Base-by-base conservation (phyloP, 2,888 invertebrate species). In the Lasioglossum oenotherae region DNA sequence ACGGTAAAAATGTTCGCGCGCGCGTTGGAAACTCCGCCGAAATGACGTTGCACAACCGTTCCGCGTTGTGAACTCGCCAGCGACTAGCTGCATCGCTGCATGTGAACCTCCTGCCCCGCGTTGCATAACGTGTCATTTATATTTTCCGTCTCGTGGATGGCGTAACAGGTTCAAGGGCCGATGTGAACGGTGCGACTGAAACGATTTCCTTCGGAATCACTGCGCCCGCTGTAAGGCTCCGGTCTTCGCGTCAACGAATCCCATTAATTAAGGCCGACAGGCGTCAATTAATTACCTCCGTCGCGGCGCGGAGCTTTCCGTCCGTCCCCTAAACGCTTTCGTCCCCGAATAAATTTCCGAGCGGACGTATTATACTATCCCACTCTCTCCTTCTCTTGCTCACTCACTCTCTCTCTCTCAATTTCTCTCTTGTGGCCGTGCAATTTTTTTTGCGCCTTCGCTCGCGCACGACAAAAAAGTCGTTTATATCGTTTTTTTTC, bases 241-340 rank as follows among this genome's bases (percentile, higher is more conserved):
- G 74, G 71, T 49, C 73, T 74, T 41, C 53, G 27, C 60, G 74
- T 73, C 73, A 79, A 46, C 31, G 64, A 64, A 71, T 53, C 35
- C 57, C 78, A 84, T 86, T 81, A 84, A 86, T 86, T 81, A 84
- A 78, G 31, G 38, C 72, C n/a, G 81, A 72, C 73, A 35, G 69
- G 75, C 76, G n/a, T 79, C 81, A 69, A 84, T 86, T 84, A 86
- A 84, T 84, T 81, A 84, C 78, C 80, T 74, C 75, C 16, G 83
- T n/a, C 41, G 74, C 73, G 76, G 74, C 75, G 76, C 53, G 75
- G 71, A 73, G 74, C 69, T 76, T 79, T 82, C 53, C 71, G 53
- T 69, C 67, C 16, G 74, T 57, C 53, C 69, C 77, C 31, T 79
- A 74, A 79, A 74, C 44, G 75, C 49, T 74, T 31, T 67, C 67